Evolutionary conservation across 30 jellyfish, hydroid and myxozoan species (phyloP).

Genomic region (Phacellophora camtschatica): DNA sequence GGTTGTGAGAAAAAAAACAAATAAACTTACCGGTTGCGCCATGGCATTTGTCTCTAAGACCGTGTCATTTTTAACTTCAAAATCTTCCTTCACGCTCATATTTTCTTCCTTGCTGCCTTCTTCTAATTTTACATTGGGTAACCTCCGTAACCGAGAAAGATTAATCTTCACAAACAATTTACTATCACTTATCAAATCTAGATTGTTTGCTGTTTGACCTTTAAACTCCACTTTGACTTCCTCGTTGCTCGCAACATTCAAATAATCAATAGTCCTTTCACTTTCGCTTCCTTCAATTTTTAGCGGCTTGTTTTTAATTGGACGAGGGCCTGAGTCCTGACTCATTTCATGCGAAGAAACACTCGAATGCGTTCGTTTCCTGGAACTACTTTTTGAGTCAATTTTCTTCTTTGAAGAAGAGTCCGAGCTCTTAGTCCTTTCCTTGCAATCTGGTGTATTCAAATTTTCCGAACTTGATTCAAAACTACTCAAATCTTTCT

Average conservation of each 20-base stretch:
- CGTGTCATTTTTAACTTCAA: not conserved
- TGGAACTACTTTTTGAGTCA: not conserved
- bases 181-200: not conserved
- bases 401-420: not conserved
- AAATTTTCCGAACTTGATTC: not conserved
- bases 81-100: not conserved
- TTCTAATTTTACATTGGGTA: slow-evolving; percentile 1
- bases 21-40: slow-evolving; percentile 11
- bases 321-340: not conserved
- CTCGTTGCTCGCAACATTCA: not conserved
- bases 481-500: slow-evolving; percentile 22
- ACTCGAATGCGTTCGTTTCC: slow-evolving; percentile 14
- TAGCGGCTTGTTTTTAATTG: not conserved
- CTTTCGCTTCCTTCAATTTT: not conserved
- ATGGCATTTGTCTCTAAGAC: not conserved
- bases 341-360: slow-evolving; percentile 3
- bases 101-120: not conserved
- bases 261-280: not conserved
- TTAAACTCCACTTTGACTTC: slow-evolving; percentile 13
- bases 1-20: not conserved
- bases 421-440: slow-evolving; percentile 7
- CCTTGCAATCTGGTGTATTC: not conserved
- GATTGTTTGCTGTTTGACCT: not conserved
- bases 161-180: slow-evolving; percentile 22
- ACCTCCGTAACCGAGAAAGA: not conserved